phyloP scores from a whole-genome alignment of 2,113 vertebrate genomes.

The Gadus macrocephalus region DNA sequence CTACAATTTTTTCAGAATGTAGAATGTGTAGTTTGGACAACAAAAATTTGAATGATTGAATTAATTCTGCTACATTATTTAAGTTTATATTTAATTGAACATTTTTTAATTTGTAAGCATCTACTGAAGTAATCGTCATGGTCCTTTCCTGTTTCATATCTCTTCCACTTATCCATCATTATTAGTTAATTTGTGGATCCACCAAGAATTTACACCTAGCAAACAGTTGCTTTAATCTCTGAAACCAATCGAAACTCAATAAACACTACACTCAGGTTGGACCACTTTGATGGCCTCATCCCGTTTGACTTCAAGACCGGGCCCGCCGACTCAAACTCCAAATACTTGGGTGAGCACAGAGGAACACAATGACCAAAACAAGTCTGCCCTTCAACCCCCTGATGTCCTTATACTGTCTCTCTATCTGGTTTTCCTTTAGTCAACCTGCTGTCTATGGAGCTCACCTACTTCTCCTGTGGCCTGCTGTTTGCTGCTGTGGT shows the following conservation, averaged over 20 bases:
- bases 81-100: no score
- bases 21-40: not conserved
- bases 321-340: constrained; percentile 74
- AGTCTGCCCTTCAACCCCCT: not conserved
- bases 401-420: not conserved
- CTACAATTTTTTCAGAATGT: not conserved
- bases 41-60: no score
- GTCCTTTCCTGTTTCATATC: no score
- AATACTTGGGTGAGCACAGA: constrained; percentile 76
- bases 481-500: constrained; percentile 80
- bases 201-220: no score
- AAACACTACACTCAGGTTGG: constrained; percentile 59
- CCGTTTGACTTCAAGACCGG: constrained; percentile 85
- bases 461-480: constrained; percentile 79
- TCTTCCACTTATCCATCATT: no score
- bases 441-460: constrained; percentile 76
- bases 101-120: no score
- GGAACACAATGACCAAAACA: not conserved
- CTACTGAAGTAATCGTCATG: no score
- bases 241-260: no score
- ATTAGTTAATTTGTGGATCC: no score
- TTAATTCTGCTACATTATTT: no score
- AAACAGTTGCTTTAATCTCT: no score
- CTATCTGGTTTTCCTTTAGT: constrained; percentile 41
- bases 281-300: constrained; percentile 76